Evolutionary conservation across 1,140 invertebrate genomes (phyloP).

Genomic region (Hyposmocoma kahamanoa): DNA sequence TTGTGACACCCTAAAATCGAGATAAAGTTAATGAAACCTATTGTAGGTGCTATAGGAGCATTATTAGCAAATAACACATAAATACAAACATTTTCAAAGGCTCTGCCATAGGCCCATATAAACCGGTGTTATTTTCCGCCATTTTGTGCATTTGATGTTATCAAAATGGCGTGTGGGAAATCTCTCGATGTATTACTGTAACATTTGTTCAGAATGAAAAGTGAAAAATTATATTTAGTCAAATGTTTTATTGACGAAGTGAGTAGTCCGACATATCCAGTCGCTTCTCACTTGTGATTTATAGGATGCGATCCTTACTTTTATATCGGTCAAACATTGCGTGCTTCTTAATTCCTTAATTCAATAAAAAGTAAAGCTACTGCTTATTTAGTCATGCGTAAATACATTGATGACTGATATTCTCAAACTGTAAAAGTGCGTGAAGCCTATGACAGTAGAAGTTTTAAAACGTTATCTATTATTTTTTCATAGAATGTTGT

Average conservation of each 20-base stretch:
- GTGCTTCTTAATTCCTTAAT: constrained; percentile 70
- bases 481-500: no score
- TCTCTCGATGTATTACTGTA: background rate
- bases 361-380: constrained; percentile 69
- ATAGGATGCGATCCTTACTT: constrained; percentile 18
- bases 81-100: constrained; percentile 62
- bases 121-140: constrained; percentile 49
- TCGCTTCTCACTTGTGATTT: constrained; percentile 68
- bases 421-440: constrained; percentile 53
- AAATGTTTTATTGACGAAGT: constrained; percentile 50
- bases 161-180: constrained; percentile 37
- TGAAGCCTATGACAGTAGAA: no score
- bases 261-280: constrained; percentile 67
- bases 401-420: constrained; percentile 32
- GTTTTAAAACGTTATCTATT: no score
- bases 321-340: constrained; percentile 58
- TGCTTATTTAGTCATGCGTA: constrained; percentile 57
- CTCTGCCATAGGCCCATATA: constrained; percentile 48
- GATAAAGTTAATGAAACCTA: no score
- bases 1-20: constrained; percentile 42
- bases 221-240: constrained; percentile 18
- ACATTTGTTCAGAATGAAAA: background rate
- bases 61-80: no score
- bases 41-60: no score
- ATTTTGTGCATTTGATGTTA: constrained; percentile 40